These are phyloP conservation scores for Poecilia gillii DNA, from an alignment of 2,797 vertebrate genomes.

Conservation along the genomic window DNA sequence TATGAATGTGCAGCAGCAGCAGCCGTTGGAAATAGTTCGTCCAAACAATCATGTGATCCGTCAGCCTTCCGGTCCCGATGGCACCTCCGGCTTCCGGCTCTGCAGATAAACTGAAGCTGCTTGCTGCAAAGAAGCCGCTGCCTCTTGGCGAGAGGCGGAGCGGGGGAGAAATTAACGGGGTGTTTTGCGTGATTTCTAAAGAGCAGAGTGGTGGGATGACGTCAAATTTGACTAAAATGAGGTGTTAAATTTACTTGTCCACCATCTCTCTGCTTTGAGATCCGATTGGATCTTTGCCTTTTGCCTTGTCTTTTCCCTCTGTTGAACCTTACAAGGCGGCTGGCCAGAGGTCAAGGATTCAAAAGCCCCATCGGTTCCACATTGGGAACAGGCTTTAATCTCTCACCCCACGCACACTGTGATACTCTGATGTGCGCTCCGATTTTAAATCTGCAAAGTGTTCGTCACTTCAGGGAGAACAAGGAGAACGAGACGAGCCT, in stretches of 20 bases:
- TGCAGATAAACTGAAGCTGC: conserved; percentile 72
- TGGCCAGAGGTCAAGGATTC: conserved; percentile 63
- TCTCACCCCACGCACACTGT: conserved; percentile 87
- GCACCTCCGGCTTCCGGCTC: conserved; percentile 91
- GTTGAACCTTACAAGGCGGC: conserved; percentile 57
- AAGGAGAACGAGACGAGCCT: conserved; percentile 9
- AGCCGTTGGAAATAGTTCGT: conserved; percentile 78
- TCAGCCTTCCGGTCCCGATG: conserved; percentile 93
- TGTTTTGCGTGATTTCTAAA: conserved; percentile 52
- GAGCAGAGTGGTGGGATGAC: conserved; percentile 61
- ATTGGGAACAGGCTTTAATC: conserved; percentile 69
- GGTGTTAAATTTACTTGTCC: conserved; percentile 52
- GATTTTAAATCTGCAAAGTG: conserved; percentile 66
- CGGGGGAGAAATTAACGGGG: conserved; percentile 45
- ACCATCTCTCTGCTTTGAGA: conserved; percentile 67
- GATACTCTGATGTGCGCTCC: conserved; percentile 87
- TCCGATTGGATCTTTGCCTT: conserved; percentile 63
- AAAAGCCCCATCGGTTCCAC: conserved; percentile 66
- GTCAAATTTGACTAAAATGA: conserved; percentile 41
- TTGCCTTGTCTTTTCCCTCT: conserved; percentile 61
- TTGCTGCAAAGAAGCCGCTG: conserved; percentile 36
- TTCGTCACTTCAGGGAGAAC: conserved; percentile 61
- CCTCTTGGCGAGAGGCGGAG: conserved; percentile 38
- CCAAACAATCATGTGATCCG: conserved; percentile 90
- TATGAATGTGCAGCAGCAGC: conserved; percentile 57